phyloP scores from a whole-genome alignment of 2,888 invertebrate genomes.

The Diplazon laetatorius region DNA sequence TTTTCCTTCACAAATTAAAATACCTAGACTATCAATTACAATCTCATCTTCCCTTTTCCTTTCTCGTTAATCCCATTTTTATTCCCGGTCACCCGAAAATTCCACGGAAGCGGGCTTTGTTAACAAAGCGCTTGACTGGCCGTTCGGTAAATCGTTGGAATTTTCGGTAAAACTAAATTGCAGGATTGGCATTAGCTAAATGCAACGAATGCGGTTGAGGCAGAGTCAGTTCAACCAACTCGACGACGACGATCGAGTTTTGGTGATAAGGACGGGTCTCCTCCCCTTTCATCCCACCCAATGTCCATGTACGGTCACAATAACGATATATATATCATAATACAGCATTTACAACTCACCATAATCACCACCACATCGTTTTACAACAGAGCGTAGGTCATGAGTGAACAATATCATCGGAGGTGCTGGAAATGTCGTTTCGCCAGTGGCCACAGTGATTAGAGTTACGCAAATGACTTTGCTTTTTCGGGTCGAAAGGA shows the following conservation, averaged over 20 bases:
- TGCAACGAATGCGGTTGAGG: constrained; percentile 13
- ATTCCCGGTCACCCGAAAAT: neutral
- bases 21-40: neutral
- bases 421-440: constrained; percentile 16
- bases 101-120: neutral
- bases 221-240: neutral
- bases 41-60: neutral
- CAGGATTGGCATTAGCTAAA: neutral
- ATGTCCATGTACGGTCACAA: neutral
- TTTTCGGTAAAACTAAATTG: neutral
- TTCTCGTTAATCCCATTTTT: neutral
- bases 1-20: neutral
- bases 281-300: neutral
- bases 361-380: constrained; percentile 18
- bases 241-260: constrained; percentile 31
- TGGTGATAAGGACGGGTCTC: constrained; percentile 53
- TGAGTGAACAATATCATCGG: constrained; percentile 46
- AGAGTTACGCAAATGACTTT: constrained; percentile 56
- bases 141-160: constrained; percentile 4
- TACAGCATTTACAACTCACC: neutral
- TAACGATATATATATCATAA: neutral
- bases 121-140: neutral
- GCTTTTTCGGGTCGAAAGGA: constrained; percentile 33
- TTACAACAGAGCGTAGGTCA: constrained; percentile 17
- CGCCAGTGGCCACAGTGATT: constrained; percentile 37